phyloP scores from a whole-genome alignment of 2,797 vertebrate species.

The Sternotherus odoratus region DNA sequence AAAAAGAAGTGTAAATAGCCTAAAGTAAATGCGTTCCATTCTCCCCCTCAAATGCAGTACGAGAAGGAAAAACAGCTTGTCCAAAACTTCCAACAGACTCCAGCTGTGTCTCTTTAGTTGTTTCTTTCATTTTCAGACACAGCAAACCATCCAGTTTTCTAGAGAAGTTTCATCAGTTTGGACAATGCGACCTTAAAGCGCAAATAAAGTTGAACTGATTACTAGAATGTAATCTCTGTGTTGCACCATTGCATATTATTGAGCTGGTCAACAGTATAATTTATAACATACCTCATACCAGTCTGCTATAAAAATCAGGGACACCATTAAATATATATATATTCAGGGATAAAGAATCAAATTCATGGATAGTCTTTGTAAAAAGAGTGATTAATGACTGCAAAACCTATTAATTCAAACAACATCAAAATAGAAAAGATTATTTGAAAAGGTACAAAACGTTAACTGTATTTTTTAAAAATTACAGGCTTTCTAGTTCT shows the following conservation, averaged over 20 bases:
- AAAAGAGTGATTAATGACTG: not conserved
- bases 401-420: not conserved
- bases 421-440: not conserved
- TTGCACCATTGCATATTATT: not conserved
- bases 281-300: constrained; percentile 6
- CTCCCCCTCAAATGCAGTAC: not conserved
- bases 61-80: not conserved
- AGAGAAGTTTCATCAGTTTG: not conserved
- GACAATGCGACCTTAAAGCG: not conserved
- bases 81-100: not conserved
- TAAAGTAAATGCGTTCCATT: not conserved
- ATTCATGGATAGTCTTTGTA: not conserved
- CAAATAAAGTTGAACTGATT: constrained; percentile 32
- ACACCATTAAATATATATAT: constrained; percentile 7
- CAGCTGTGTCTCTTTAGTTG: not conserved
- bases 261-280: not conserved
- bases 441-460: not conserved
- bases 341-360: not conserved
- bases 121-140: constrained; percentile 14
- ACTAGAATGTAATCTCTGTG: not conserved
- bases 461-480: not conserved
- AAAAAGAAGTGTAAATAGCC: not conserved
- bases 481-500: not conserved
- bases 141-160: not conserved
- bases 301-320: not conserved